Evolutionary conservation across 1,140 invertebrate genomes (phyloP).

Genomic region (Penaeus chinensis): DNA sequence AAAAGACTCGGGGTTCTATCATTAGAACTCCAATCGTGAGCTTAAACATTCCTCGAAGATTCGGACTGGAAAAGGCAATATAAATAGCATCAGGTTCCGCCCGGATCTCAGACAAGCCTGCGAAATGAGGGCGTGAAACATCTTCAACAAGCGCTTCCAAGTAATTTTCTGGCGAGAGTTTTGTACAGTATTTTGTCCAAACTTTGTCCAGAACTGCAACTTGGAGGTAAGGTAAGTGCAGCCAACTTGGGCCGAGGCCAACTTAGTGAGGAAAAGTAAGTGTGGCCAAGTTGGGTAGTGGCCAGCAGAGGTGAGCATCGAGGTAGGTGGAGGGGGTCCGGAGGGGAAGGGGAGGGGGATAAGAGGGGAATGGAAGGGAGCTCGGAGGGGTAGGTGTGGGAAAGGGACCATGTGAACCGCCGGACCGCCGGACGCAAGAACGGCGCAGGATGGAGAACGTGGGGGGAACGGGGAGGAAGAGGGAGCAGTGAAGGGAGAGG

Average conservation of each 20-base stretch:
- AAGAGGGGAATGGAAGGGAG: neutral
- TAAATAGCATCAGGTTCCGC: no score
- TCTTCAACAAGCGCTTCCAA: conserved; percentile 5
- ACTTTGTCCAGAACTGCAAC: conserved; percentile 12
- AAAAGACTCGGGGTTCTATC: no score
- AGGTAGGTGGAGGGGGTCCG: neutral
- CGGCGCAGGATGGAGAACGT: no score
- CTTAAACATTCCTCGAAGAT: no score
- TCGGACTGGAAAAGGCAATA: no score
- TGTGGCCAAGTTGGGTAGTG: conserved; percentile 7
- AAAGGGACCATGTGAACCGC: neutral
- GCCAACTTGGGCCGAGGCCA: conserved; percentile 7
- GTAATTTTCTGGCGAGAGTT: conserved; percentile 18
- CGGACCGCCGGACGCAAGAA: neutral
- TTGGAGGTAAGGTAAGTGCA: conserved; percentile 7
- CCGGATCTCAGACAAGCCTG: no score
- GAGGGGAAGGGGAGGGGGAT: conserved; percentile 10
- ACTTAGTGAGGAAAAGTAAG: conserved; percentile 3
- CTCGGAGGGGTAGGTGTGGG: neutral
- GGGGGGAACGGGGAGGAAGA: neutral
- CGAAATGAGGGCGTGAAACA: no score
- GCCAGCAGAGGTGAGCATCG: neutral
- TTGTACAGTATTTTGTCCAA: conserved; percentile 16
- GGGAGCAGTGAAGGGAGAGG: neutral
- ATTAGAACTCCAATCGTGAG: no score